Base-by-base conservation (phyloP, 2,113 vertebrate genomes). In the Nematolebias whitei region DNA sequence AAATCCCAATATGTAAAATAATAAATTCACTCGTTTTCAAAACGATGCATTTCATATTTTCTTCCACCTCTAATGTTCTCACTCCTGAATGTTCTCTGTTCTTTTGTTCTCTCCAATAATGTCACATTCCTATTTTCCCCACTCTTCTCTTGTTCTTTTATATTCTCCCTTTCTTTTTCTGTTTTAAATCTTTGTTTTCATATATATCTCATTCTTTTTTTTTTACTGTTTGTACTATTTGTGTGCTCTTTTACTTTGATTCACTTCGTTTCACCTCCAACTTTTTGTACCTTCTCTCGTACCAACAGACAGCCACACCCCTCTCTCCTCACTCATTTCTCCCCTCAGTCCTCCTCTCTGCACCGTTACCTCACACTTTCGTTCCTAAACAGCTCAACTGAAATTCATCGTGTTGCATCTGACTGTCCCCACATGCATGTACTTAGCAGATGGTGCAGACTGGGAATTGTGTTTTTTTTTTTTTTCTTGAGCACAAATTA, bases 391-490 rank as follows among this genome's bases (percentile, higher is more conserved):
- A 45, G 32, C 64, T 2, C 12, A 13, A 78, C 67, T 70, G 67
- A 63, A 72, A 75, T 87, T 79, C 60, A 72, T 81, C 63, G 77
- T 78, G 41, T 55, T 23, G 12, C 49, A 26, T 71, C 77, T 58
- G 63, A 57, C 26, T 53, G 49, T 52, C 65, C 72, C 58, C 20
- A 44, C 70, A 55, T 50, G 35, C 35, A 45, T 45, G 62, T 40
- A 56, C 57, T 52, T 53, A 76, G 70, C 18, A 39, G 39, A 59
- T 56, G 58, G 47, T 63, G 66, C 52, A n/a, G 29, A 50, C 48
- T 80, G 74, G 71, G 79, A 80, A 61, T 78, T 71, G 74, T 72
- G 52, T 58, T 71, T 63, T 49, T 71, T 63, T 79, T 76, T 56
- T 77, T n/a, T n/a, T n/a, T n/a, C n/a, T n/a, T n/a, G n/a, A n/a